Base-by-base conservation (phyloP, 2,113 vertebrate species). In the Nansenia antarctica region DNA sequence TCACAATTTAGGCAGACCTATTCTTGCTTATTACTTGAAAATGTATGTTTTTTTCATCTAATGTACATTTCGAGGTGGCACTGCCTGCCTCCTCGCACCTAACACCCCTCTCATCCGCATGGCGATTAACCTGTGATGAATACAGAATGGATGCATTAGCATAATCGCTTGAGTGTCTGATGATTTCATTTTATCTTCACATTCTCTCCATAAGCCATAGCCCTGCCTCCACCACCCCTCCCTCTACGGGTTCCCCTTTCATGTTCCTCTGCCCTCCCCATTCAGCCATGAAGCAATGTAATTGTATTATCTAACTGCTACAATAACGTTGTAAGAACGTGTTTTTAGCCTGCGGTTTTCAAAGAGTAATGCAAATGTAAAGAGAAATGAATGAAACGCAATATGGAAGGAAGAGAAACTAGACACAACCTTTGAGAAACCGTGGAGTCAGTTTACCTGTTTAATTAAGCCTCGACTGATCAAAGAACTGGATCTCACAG, bases 111-210 rank as follows among this genome's bases (percentile, higher is more conserved):
- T 29, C 37, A n/a, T 63, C 72, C 26, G 32, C 78, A 47, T 65
- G 78, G 65, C 57, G 72, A 87, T 88, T 86, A 83, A 78, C 82
- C 81, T 74, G 64, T 26, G 69, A 78, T 83, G 85, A 89, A 85
- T 88, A 82, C 39, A 32, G 64, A 85, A 84, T 80, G 65, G 79
- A 69, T 55, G 82, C 24, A 85, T 90, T 89, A 87, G 81, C 86
- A 89, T 89, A 90, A 89, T 87, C 85, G 22, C 82, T 86, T 72
- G 71, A 81, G 71, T 72, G 86, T 76, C 74, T 86, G 85, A 84
- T 80, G 72, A 86, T 86, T 89, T 85, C 77, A 78, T 85, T 87
- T 89, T 77, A 82, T 85, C 85, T 85, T 87, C 84, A 80, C 61
- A 22, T 86, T 76, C 76, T 58, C 74, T 69, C 6, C 54, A 79